A percentile compares a stretch with the other conserved stretches of the same genome.
These are phyloP conservation scores for Trididemnum clinides DNA, from an alignment of 23 tunicate genomes.

Conservation along the genomic window DNA sequence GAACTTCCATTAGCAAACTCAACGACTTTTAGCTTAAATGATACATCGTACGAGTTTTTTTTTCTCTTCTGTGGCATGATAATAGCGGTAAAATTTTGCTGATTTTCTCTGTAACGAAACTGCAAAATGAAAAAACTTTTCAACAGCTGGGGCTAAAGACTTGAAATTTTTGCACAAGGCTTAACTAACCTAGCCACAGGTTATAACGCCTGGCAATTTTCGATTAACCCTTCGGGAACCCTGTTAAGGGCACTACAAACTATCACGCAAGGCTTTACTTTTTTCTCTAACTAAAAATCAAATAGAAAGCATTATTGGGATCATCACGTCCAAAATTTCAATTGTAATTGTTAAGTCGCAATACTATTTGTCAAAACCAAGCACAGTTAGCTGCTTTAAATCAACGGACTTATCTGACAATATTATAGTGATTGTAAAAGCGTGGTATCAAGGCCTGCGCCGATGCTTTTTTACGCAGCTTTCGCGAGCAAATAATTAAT, in stretches of 20 bases:
- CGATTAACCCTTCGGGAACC: too few species aligned
- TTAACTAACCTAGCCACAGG: too few species aligned
- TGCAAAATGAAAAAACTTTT: neutral
- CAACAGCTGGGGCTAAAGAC: neutral
- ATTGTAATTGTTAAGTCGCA: neutral
- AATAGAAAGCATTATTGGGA: too few species aligned
- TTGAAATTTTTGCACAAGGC: neutral
- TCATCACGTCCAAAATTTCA: neutral
- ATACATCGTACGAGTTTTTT: neutral
- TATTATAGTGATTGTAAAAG: too few species aligned
- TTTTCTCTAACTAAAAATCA: too few species aligned
- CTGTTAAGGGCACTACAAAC: too few species aligned
- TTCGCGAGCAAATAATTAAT: too few species aligned
- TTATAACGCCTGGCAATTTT: too few species aligned
- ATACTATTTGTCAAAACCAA: neutral
- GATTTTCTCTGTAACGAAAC: neutral
- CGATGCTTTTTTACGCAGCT: too few species aligned
- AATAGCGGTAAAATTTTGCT: neutral
- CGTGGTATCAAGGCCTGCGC: too few species aligned
- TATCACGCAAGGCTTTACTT: neutral
- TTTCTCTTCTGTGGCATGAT: neutral
- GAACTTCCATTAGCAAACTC: neutral
- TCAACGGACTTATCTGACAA: neutral
- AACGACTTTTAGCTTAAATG: too few species aligned
- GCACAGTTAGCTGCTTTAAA: neutral